Evolutionary conservation across 2,797 vertebrate species (phyloP).

Genomic region (Huso huso): DNA sequence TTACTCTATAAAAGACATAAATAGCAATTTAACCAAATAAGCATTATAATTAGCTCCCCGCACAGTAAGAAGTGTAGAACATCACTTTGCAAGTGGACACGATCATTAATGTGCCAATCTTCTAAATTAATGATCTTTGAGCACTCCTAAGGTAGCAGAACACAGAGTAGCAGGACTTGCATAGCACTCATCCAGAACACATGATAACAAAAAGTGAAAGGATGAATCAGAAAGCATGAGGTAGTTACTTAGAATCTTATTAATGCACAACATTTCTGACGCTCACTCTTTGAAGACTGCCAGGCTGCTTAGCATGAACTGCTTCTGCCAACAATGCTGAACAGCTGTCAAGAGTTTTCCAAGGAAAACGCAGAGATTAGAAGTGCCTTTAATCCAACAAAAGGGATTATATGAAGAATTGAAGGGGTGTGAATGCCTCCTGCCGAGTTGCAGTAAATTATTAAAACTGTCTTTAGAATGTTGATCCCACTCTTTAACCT

Average conservation of each 20-base stretch:
- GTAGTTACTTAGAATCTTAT: conserved; percentile 38
- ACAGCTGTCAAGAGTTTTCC: conserved; percentile 56
- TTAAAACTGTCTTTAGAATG: conserved; percentile 77
- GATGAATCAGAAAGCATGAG: conserved; percentile 15
- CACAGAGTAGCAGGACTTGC: not conserved
- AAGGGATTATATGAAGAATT: conserved; percentile 62
- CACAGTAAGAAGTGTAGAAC: not conserved
- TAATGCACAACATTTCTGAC: conserved; percentile 42
- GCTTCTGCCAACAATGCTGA: conserved; percentile 44
- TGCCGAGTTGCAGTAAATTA: conserved; percentile 76
- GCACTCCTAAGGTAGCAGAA: not conserved
- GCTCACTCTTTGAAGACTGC: conserved; percentile 50
- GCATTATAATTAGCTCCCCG: conserved; percentile 1
- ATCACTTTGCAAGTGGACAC: conserved; percentile 12
- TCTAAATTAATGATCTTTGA: conserved; percentile 26
- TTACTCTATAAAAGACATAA: too few relatives aligned
- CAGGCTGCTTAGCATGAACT: conserved; percentile 37
- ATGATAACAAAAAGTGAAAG: not conserved
- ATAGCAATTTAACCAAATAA: too few relatives aligned
- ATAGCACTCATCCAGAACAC: conserved; percentile 6
- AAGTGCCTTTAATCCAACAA: conserved; percentile 69
- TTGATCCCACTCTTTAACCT: conserved; percentile 72
- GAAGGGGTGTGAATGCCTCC: conserved; percentile 41
- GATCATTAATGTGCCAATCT: conserved; percentile 34
- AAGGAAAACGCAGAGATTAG: conserved; percentile 63